These are phyloP conservation scores for Batillaria attramentaria DNA, from an alignment of 1,140 invertebrate genomes.

Conservation along the genomic window DNA sequence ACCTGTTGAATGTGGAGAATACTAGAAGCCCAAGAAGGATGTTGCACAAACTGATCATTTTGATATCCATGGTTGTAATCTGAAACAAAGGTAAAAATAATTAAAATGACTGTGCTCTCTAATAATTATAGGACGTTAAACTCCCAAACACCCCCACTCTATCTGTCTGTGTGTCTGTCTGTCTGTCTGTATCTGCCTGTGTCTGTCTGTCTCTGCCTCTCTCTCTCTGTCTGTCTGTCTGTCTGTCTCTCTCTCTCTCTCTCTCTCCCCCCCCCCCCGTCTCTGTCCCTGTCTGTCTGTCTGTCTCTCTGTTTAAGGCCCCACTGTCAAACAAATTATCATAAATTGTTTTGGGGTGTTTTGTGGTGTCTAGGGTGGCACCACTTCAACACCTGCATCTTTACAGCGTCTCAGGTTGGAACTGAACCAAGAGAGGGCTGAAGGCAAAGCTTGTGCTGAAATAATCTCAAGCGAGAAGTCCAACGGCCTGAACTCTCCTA, in stretches of 20 bases:
- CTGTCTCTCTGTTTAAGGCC: not conserved
- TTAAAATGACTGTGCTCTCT: not conserved
- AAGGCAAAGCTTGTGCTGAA: not conserved
- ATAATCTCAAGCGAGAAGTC: not conserved
- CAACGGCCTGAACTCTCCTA: no score
- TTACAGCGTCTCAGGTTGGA: no score
- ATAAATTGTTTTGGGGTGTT: not conserved
- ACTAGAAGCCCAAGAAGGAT: not conserved
- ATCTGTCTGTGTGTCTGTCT: not conserved
- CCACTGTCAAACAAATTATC: not conserved
- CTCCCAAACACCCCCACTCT: no score
- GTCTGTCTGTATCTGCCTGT: not conserved
- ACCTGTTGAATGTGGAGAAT: not conserved
- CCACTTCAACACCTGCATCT: no score
- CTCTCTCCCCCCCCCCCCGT: not conserved
- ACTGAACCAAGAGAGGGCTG: not conserved
- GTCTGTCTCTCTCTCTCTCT: not conserved
- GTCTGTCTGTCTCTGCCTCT: not conserved
- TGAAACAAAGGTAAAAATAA: not conserved
- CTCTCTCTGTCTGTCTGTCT: not conserved
- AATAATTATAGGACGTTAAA: no score
- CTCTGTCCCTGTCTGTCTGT: not conserved
- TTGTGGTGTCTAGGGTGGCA: no score
- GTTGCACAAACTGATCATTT: not conserved
- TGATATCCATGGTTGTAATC: not conserved